Conservation (phyloP, 2,888 invertebrate species). For the Tethea ocularis region DNA sequence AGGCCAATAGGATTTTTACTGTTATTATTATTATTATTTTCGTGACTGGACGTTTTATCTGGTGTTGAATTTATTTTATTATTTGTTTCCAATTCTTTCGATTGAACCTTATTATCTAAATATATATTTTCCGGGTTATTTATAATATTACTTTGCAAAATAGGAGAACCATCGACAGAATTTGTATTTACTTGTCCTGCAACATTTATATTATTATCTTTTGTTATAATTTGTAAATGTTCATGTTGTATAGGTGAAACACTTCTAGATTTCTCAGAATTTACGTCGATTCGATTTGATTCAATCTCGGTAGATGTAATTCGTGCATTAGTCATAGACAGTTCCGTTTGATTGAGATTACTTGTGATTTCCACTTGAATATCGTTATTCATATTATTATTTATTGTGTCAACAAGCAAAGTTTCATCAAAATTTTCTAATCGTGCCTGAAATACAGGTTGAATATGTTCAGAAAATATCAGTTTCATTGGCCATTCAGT, state of each 20-base stretch:
- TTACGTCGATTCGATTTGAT: slow-evolving; percentile 7
- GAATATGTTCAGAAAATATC: slow-evolving; percentile 46
- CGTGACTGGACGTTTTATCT: slow-evolving; percentile 18
- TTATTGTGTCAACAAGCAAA: slow-evolving; percentile 10
- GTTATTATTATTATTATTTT: slow-evolving; percentile 26
- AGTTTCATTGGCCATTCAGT: slow-evolving; percentile 41
- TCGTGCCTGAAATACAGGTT: slow-evolving; percentile 45
- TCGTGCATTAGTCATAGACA: background rate
- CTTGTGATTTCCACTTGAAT: background rate
- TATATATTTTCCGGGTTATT: background rate
- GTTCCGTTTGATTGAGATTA: background rate
- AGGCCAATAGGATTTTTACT: slow-evolving; percentile 19
- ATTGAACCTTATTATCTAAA: background rate
- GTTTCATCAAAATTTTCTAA: slow-evolving; percentile 43
- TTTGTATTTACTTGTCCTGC: slow-evolving; percentile 11
- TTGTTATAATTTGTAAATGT: background rate
- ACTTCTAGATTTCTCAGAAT: slow-evolving; percentile 7
- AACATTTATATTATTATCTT: background rate
- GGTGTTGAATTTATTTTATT: slow-evolving; percentile 20
- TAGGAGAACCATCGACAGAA: slow-evolving; percentile 3
- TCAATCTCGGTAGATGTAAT: slow-evolving; percentile 8
- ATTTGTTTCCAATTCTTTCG: slow-evolving; percentile 14
- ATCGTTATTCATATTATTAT: background rate
- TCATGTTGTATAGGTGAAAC: background rate
- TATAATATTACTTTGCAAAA: background rate